Percentiles rank a stretch among this genome's conserved stretches.
phyloP scores from a whole-genome alignment of 2,113 vertebrate species.

The Phodopus roborovskii region DNA sequence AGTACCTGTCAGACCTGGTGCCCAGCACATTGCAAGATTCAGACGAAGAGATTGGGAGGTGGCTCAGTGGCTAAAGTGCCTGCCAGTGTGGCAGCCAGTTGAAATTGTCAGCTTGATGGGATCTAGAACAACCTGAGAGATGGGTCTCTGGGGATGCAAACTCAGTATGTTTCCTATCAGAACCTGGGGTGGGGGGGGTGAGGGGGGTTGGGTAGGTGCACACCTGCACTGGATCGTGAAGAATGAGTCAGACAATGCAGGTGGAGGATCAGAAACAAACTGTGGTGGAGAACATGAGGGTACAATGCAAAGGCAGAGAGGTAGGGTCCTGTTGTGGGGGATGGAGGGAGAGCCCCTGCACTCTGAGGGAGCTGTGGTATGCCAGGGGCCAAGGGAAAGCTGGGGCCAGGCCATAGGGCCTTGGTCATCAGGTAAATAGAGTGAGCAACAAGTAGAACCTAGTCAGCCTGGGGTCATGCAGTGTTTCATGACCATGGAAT shows the following conservation, averaged over 20 bases:
- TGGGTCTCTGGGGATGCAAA: neutral
- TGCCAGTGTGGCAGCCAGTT: neutral
- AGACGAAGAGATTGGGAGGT: neutral
- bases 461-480: neutral
- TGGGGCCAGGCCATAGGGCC: neutral
- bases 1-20: neutral
- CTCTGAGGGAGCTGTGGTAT: too few species aligned
- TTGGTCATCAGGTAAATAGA: neutral
- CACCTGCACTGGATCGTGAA: neutral
- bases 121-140: neutral
- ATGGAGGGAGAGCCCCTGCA: neutral
- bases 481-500: neutral
- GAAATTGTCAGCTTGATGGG: neutral
- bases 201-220: neutral
- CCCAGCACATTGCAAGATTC: neutral
- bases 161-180: neutral
- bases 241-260: neutral
- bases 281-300: too few species aligned
- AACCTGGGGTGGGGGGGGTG: fast-evolving
- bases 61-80: neutral
- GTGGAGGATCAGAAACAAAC: neutral
- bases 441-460: neutral
- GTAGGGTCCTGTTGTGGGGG: neutral
- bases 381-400: neutral
- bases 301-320: neutral